These are phyloP conservation scores for Elaphurus davidianus DNA, from an alignment of 2,113 vertebrate genomes.

Conservation along the genomic window DNA sequence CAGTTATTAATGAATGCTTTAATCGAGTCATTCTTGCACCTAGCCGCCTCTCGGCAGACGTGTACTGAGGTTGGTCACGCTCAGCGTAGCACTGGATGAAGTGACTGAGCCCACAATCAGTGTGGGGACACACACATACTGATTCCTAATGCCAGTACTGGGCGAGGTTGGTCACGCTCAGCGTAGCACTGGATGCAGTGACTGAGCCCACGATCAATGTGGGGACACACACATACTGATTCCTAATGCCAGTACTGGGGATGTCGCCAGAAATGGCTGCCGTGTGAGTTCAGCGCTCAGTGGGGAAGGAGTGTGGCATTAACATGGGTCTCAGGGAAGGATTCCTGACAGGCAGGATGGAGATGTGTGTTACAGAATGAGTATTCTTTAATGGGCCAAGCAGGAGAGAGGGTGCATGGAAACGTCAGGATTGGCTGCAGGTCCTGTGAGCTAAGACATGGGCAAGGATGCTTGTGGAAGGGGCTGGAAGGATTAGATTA, in stretches of 20 bases:
- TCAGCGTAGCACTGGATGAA: rapidly evolving
- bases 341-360: neutral
- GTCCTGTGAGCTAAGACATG: neutral
- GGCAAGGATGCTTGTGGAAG: neutral
- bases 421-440: too few relatives aligned
- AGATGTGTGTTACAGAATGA: neutral
- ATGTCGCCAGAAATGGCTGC: neutral
- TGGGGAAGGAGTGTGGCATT: neutral
- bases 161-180: too few relatives aligned
- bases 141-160: too few relatives aligned
- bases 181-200: rapidly evolving
- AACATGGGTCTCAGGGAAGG: rapidly evolving
- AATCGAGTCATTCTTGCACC: neutral
- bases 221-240: neutral
- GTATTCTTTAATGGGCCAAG: neutral
- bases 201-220: neutral
- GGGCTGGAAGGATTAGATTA: neutral
- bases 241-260: neutral
- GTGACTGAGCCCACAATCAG: neutral
- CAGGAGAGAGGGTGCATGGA: rapidly evolving
- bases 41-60: rapidly evolving
- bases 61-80: rapidly evolving
- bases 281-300: neutral
- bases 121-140: neutral
- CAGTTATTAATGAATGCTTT: neutral